These are phyloP conservation scores for Sceliomorpha sp. DNA, from an alignment of 2,888 invertebrate genomes.

Conservation along the genomic window DNA sequence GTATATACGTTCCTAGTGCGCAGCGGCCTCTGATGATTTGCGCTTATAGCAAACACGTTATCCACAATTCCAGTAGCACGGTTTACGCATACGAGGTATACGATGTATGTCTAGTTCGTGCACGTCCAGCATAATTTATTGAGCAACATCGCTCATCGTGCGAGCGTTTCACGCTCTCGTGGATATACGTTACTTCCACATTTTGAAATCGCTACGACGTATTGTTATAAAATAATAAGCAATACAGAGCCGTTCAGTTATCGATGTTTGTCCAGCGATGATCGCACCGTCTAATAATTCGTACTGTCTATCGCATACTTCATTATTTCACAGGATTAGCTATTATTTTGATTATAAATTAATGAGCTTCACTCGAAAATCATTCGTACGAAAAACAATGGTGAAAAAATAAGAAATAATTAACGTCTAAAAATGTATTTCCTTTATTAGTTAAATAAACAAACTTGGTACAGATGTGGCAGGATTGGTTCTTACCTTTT, in stretches of 20 bases:
- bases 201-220: constrained; percentile 1
- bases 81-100: constrained; percentile 1
- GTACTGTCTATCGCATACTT: background rate
- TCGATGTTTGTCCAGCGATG: background rate
- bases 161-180: constrained; percentile 1
- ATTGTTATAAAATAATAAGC: constrained; percentile 6
- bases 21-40: constrained; percentile 1
- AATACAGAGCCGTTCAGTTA: background rate
- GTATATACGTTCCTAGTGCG: background rate
- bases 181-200: background rate
- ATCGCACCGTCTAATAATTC: background rate
- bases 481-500: too few species aligned
- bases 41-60: background rate
- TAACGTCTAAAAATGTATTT: too few species aligned
- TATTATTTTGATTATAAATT: background rate
- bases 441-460: too few species aligned
- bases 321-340: background rate
- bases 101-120: constrained; percentile 1
- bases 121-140: constrained; percentile 4
- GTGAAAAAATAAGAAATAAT: too few species aligned
- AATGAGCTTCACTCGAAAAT: background rate
- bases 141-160: background rate
- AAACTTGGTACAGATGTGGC: too few species aligned
- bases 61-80: constrained; percentile 2
- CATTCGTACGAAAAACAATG: too few species aligned